Base-by-base conservation (phyloP, 2,888 invertebrate species). In the Drosophila lutescens region DNA sequence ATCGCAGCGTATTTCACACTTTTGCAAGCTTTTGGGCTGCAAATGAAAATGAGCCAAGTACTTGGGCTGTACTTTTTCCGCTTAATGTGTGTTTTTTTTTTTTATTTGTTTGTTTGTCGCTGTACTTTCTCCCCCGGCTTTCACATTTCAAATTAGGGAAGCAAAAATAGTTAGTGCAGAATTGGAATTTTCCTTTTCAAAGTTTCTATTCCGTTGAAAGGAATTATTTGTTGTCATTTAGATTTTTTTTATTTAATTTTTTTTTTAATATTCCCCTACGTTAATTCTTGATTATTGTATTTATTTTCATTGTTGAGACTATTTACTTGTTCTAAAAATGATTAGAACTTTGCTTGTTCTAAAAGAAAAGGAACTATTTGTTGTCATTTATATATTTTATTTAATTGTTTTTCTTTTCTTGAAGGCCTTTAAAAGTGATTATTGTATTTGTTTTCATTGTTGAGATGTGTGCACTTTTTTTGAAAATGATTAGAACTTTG, bases 81-180 rank as follows among this genome's bases (percentile, higher is more conserved):
- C 10, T 32, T 23, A 10, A 38, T 36, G 13, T 50, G 8, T 36
- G 26, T 26, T 2, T 5, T 17, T 13, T 50, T 32, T 50, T 38
- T 13, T 50, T 30, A 40, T 38, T 49, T 40, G 26, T 58, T 58
- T 26, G 58, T 20, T 54, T 34, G 47, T 47, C n/a, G 15, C 32
- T 53, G 32, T 26, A 63, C 60, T 63, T 63, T 63, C 60, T 59
- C 62, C 49, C 38, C 26, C 49, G 53, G 58, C 62, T 63, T 63
- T 63, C 62, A 63, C 62, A 59, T 26, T 63, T 49, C 41, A 8
- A 41, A 49, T 34, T 34, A 34, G 49, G 34, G 30, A 30, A 8
- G 2, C 30, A 34, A 34, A 49, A 49, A 17, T 13, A 13, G 10
- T 49, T 17, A 30, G 7, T 17, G 13, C 34, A 20, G 49, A 49